phyloP scores from a whole-genome alignment of 2,797 vertebrate species.

The Myripristis jacobus region DNA sequence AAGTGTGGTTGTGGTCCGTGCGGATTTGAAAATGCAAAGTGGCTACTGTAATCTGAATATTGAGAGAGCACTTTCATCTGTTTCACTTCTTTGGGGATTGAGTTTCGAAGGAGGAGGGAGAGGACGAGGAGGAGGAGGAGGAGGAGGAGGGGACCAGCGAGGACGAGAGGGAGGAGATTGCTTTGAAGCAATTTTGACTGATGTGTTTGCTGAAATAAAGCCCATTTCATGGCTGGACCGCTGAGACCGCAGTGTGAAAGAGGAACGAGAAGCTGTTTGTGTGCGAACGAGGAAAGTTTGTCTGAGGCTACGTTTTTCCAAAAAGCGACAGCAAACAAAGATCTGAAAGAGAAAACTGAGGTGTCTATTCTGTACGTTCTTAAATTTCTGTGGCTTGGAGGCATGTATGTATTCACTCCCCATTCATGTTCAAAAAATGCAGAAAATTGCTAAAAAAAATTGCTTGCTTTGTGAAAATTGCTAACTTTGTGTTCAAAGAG shows the following conservation, averaged over 20 bases:
- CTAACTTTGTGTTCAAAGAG: no score
- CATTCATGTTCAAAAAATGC: no score
- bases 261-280: not conserved
- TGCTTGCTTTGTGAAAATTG: no score
- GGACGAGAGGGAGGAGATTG: no score
- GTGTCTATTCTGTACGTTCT: not conserved
- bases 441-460: no score
- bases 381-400: not conserved
- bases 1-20: no score
- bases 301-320: not conserved
- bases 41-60: slow-evolving; percentile 33
- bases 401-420: no score
- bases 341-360: not conserved
- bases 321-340: not conserved
- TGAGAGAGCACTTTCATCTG: slow-evolving; percentile 34
- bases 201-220: slow-evolving; percentile 38
- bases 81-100: slow-evolving; percentile 50
- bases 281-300: slow-evolving; percentile 1
- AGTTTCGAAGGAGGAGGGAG: slow-evolving; percentile 31
- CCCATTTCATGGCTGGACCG: slow-evolving; percentile 49
- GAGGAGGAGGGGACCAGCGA: no score
- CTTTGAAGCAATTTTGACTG: slow-evolving; percentile 57
- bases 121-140: not conserved
- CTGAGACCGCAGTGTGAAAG: slow-evolving; percentile 10
- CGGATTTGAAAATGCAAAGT: slow-evolving; percentile 16